phyloP scores from a whole-genome alignment of 1,140 invertebrate genomes.

The Adoxophyes honmai region DNA sequence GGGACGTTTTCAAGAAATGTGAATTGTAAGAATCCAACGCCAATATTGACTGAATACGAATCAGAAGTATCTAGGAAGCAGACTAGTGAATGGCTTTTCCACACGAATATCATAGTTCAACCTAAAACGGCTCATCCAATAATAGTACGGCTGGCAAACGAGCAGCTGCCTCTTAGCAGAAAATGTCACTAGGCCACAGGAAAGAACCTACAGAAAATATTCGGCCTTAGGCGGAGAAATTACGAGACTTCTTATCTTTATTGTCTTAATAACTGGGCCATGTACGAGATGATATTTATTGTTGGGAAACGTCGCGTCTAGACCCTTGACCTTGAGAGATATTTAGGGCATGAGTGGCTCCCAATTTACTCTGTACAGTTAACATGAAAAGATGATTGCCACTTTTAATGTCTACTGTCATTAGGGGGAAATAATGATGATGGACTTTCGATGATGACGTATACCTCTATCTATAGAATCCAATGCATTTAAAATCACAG shows the following conservation, averaged over 20 bases:
- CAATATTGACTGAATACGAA: too few species aligned
- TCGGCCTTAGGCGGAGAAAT: not conserved
- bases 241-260: not conserved
- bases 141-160: slow-evolving; percentile 55
- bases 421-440: too few species aligned
- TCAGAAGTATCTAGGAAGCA: not conserved
- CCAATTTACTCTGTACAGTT: too few species aligned
- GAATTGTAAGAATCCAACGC: too few species aligned
- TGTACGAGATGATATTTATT: not conserved
- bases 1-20: not conserved
- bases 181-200: slow-evolving; percentile 63
- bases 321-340: slow-evolving; percentile 1
- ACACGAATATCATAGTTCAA: slow-evolving; percentile 51
- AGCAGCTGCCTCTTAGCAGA: slow-evolving; percentile 23
- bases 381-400: too few species aligned
- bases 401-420: too few species aligned
- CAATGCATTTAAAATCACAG: too few species aligned
- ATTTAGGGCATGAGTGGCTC: not conserved
- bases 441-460: too few species aligned
- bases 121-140: slow-evolving; percentile 41
- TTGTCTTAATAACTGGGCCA: slow-evolving; percentile 6
- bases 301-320: not conserved
- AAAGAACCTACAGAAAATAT: slow-evolving; percentile 36
- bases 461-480: too few species aligned
- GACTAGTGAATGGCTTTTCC: slow-evolving; percentile 17